Percentiles rank a stretch among this genome's conserved stretches.
These are phyloP conservation scores for Burhinus oedicnemus DNA, from an alignment of 2,113 vertebrate species.

Conservation along the genomic window DNA sequence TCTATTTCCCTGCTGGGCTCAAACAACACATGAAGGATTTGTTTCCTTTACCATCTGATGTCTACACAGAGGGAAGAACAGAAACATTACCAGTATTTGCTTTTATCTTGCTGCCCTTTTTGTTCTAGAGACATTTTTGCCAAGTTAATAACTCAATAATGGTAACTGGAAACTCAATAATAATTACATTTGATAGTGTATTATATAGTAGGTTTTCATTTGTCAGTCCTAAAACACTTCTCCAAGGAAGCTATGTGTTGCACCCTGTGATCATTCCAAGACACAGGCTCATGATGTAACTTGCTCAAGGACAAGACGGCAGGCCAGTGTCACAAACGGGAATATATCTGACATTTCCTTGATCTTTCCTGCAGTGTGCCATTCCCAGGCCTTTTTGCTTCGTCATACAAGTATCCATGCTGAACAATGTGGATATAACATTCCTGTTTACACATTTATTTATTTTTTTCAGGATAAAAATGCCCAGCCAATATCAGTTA, in stretches of 20 bases:
- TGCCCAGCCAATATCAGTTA: fast-evolving
- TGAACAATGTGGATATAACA: too few relatives aligned
- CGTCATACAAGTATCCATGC: fast-evolving
- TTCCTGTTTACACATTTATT: not conserved
- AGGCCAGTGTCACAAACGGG: not conserved
- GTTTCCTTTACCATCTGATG: not conserved
- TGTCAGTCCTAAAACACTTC: not conserved
- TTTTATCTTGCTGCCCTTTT: constrained; percentile 5
- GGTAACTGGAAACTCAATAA: constrained; percentile 38
- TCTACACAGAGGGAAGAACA: not conserved
- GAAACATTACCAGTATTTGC: not conserved
- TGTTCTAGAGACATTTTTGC: constrained; percentile 30
- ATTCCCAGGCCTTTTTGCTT: not conserved
- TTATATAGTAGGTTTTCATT: constrained; percentile 36
- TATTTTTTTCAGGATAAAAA: not conserved
- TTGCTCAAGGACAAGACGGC: not conserved
- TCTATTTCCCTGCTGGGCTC: not conserved
- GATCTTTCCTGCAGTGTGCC: not conserved
- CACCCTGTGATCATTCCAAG: not conserved
- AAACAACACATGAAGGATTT: not conserved
- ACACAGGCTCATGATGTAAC: not conserved
- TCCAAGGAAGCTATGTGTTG: not conserved
- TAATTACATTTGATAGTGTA: constrained; percentile 36
- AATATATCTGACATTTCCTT: not conserved
- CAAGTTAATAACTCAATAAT: constrained; percentile 49